phyloP scores from a whole-genome alignment of 1,140 invertebrate genomes.

The Ceratosolen fusciceps region DNA sequence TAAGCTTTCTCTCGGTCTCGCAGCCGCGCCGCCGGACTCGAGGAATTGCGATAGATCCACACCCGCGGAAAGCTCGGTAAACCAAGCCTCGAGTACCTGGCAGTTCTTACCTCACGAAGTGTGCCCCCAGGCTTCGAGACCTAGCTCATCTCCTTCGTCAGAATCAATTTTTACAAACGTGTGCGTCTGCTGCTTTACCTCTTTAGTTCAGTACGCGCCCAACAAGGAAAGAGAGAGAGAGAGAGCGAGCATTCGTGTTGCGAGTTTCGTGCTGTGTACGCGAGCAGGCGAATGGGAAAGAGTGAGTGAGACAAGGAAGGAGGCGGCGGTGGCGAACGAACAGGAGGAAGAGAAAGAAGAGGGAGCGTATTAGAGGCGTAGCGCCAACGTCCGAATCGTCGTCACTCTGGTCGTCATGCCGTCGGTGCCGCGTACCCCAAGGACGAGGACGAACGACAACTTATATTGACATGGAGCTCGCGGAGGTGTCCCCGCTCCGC shows the following conservation, averaged over 20 bases:
- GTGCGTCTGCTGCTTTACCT: neutral
- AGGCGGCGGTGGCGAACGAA: neutral
- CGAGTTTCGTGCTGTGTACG: too few species aligned
- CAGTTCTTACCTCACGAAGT: neutral
- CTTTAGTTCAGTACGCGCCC: neutral
- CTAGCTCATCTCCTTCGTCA: constrained; percentile 10
- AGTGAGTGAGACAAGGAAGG: constrained; percentile 4
- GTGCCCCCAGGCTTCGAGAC: neutral
- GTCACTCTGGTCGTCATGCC: constrained; percentile 25
- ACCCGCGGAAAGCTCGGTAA: neutral
- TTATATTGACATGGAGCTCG: constrained; percentile 34
- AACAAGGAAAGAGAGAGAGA: neutral
- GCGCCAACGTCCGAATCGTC: neutral
- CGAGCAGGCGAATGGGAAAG: neutral
- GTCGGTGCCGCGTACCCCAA: constrained; percentile 5
- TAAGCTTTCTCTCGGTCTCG: neutral
- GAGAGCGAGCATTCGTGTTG: too few species aligned
- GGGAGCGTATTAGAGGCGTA: neutral
- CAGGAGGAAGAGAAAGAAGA: neutral
- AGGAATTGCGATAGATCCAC: neutral
- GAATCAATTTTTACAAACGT: constrained; percentile 22
- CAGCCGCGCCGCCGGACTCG: neutral
- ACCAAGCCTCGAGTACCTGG: neutral
- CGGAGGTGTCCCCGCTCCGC: constrained; percentile 30
- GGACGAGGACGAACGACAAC: neutral